These are phyloP conservation scores for Physella acuta DNA, from an alignment of 1,140 invertebrate genomes.

Conservation along the genomic window DNA sequence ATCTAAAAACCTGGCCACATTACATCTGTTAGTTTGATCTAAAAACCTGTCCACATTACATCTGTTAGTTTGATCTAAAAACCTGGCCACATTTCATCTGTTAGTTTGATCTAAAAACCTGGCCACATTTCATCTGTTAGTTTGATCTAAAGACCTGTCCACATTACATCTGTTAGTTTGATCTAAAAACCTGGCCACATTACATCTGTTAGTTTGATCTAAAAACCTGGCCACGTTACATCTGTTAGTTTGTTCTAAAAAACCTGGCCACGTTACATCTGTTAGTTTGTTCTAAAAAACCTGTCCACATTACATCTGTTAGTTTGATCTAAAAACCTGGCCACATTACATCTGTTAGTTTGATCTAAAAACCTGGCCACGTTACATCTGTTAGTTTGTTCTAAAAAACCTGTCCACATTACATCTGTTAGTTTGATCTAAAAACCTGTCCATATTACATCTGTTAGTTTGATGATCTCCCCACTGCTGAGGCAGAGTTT, in stretches of 20 bases:
- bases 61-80: no score
- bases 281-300: background rate
- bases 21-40: background rate
- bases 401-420: background rate
- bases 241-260: background rate
- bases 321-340: slow-evolving; percentile 51
- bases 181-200: background rate
- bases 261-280: no score
- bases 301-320: slow-evolving; percentile 46
- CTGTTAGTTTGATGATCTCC: slow-evolving; percentile 62
- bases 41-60: background rate
- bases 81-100: slow-evolving; percentile 44
- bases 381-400: background rate
- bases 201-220: slow-evolving; percentile 61
- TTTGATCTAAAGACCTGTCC: background rate
- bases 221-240: no score
- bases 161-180: no score
- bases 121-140: background rate
- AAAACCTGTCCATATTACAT: slow-evolving; percentile 38
- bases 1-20: no score
- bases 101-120: slow-evolving; percentile 62
- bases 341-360: no score
- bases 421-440: no score
- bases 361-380: background rate
- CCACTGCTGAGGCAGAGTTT: slow-evolving; percentile 62